Conservation (phyloP, 2,888 invertebrate species). For the Galeopsomyia nigrocyanea region DNA sequence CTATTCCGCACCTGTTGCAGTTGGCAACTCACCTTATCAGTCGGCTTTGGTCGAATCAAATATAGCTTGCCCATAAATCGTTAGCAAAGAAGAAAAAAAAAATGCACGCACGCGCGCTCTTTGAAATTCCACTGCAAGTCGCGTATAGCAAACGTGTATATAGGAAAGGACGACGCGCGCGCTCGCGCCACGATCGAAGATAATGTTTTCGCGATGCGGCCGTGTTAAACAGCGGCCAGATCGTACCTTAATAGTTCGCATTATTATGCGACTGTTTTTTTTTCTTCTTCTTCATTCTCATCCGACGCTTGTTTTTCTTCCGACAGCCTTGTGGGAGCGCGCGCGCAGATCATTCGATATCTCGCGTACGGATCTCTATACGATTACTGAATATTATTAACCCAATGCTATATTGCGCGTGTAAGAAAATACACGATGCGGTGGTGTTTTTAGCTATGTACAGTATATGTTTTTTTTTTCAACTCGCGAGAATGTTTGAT, state of each 20-base stretch:
- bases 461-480: no score
- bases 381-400: slow-evolving; percentile 42
- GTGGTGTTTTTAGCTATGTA: no score
- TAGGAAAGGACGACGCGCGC: slow-evolving; percentile 5
- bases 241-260: slow-evolving; percentile 25
- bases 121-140: no score
- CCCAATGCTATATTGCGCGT: not conserved
- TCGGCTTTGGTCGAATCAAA: not conserved
- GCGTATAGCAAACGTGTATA: no score
- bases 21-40: slow-evolving; percentile 19
- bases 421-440: not conserved
- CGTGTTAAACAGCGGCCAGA: slow-evolving; percentile 32
- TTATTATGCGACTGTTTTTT: slow-evolving; percentile 27
- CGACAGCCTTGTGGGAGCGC: not conserved
- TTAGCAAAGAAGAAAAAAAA: not conserved
- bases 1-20: slow-evolving; percentile 32
- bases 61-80: slow-evolving; percentile 1
- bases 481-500: no score
- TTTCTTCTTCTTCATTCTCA: no score
- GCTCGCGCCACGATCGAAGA: slow-evolving; percentile 25
- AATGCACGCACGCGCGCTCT: no score
- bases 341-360: slow-evolving; percentile 10
- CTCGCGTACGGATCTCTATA: slow-evolving; percentile 28
- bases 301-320: no score
- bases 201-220: slow-evolving; percentile 39